A percentile compares a stretch with the other conserved stretches of the same genome.
phyloP scores from a whole-genome alignment of 2,888 invertebrate genomes.

The Mesorhabditis belari region DNA sequence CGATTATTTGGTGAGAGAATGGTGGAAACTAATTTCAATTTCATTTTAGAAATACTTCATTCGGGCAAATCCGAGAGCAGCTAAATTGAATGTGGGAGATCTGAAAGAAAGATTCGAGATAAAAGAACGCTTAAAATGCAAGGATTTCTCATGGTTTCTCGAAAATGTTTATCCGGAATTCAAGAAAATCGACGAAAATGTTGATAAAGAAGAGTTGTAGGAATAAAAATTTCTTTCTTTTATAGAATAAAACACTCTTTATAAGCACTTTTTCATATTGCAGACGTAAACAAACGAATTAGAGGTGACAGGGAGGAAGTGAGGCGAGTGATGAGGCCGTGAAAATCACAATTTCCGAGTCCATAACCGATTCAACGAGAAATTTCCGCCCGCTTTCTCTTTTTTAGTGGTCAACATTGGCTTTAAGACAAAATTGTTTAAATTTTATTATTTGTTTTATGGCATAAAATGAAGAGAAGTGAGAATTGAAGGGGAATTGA shows the following conservation, averaged over 20 bases:
- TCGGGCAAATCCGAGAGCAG: constrained; percentile 61
- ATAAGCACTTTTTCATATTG: no score
- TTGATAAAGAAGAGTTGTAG: not conserved
- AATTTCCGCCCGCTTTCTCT: no score
- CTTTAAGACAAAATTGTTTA: no score
- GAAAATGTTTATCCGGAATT: constrained; percentile 77
- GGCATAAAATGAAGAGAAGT: no score
- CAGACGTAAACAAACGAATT: no score
- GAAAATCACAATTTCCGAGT: not conserved
- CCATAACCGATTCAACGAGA: not conserved
- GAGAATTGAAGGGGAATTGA: no score
- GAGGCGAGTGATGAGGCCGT: not conserved
- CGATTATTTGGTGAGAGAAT: constrained; percentile 74
- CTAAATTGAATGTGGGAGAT: constrained; percentile 66
- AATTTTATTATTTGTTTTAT: no score
- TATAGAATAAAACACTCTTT: no score
- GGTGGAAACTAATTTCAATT: not conserved
- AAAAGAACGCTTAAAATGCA: constrained; percentile 70
- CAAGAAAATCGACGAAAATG: not conserved
- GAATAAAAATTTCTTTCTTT: no score
- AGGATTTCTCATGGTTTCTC: constrained; percentile 79
- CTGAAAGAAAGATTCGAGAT: constrained; percentile 69
- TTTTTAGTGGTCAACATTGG: no score
- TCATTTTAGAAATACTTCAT: constrained; percentile 36
- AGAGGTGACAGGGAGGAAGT: not conserved